These are phyloP conservation scores for Cyrtodaria siliqua DNA, from an alignment of 2,888 invertebrate species.

Conservation along the genomic window DNA sequence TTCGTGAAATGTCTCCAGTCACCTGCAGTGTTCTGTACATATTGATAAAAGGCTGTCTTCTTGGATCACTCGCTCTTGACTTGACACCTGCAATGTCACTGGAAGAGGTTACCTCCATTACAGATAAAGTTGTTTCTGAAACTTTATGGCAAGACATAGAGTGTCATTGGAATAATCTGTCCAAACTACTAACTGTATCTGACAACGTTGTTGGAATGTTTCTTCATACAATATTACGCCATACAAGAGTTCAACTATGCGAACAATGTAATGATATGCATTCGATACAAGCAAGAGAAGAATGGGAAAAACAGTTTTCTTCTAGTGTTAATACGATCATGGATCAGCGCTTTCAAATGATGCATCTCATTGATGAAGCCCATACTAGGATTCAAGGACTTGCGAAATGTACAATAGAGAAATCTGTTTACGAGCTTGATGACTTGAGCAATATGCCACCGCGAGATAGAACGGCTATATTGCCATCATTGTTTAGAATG, in stretches of 20 bases:
- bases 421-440: constrained; percentile 11
- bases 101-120: neutral
- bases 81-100: neutral
- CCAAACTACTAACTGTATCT: neutral
- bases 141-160: neutral
- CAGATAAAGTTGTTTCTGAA: neutral
- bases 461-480: neutral
- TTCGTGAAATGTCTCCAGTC: constrained; percentile 25
- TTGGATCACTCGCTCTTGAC: constrained; percentile 40
- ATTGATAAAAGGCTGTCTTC: constrained; percentile 30
- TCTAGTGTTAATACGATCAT: constrained; percentile 5
- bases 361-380: constrained; percentile 2
- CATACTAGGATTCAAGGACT: neutral
- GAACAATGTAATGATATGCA: neutral
- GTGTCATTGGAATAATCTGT: constrained; percentile 19
- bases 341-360: constrained; percentile 12
- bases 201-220: constrained; percentile 9
- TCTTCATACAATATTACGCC: constrained; percentile 16
- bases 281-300: neutral
- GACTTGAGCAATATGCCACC: neutral
- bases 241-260: constrained; percentile 6
- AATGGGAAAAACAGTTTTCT: constrained; percentile 30
- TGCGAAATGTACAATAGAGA: constrained; percentile 2
- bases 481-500: constrained; percentile 35
- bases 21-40: constrained; percentile 15